Base-by-base conservation (phyloP, 2,797 vertebrate species). In the Peromyscus aztecus region DNA sequence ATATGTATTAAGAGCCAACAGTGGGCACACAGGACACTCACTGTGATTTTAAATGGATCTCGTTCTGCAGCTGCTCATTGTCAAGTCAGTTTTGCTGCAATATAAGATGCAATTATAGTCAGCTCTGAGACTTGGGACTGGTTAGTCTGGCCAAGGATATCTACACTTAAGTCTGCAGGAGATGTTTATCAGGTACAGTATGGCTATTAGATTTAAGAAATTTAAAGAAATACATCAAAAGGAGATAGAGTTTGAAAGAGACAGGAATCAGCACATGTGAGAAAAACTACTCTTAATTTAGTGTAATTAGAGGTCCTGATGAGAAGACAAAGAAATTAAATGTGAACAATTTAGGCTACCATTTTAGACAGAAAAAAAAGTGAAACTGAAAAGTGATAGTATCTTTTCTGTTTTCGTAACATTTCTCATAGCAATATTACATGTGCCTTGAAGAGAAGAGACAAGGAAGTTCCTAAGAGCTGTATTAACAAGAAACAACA, bases 1-100 rank as follows among this genome's bases (percentile, higher is more conserved):
- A 84, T 89, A 93, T 82, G 21, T 90, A 78, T 75, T 46, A 90
- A 94, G 23, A 67, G 43, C 24, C 55, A 82, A 78, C 6, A 37
- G 14, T 29, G 10, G 34, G 10, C n/a, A 89, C 27, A 61, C 31
- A 89, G 23, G 34, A 49, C 11, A 7, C 55, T 49, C 5, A 75
- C 57, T 75, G 76, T 34, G 43, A 83, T 71, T 81, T 52, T 52
- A 82, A 90, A 77, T 46, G 11, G 4, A 63, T 69, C 63, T 17
- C 91, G 1, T 27, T 11, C 2, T 37, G 17, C 14, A 80, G 34
- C 24, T 90, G 19, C 10, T 92, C 59, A 90, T 29, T 11, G 31
- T 29, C 40, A 27, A 71, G 40, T 75, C 27, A 59, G 17, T 31
- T 71, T 61, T 12, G 17, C 31, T 75, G 29, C 2, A 24, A n/a